Evolutionary conservation across 2,113 vertebrate genomes (phyloP).

Genomic region (Lanius collurio): DNA sequence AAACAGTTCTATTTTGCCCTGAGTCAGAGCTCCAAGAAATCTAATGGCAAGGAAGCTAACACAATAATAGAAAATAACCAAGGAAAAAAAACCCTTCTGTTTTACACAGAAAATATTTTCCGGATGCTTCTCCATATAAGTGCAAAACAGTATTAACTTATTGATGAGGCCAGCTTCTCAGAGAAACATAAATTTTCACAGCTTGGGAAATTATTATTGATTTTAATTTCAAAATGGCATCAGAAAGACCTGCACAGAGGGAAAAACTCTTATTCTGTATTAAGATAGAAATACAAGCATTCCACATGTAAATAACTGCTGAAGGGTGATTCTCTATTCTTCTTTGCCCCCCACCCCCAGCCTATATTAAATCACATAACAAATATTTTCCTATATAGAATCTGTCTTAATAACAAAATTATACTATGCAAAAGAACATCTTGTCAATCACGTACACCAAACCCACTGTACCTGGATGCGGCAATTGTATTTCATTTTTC

Average conservation of each 20-base stretch:
- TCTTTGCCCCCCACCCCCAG: not conserved
- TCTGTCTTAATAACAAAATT: not conserved
- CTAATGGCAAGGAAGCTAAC: not conserved
- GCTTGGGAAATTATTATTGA: not conserved
- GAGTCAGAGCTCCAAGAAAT: not conserved
- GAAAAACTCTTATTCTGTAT: not conserved
- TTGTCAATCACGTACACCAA: not conserved
- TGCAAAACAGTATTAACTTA: not conserved
- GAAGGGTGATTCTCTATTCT: not conserved
- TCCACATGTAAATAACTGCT: not conserved
- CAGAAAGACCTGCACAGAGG: not conserved
- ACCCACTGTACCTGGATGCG: not conserved
- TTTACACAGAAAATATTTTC: not conserved
- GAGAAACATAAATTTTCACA: not conserved
- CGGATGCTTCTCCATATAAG: not conserved
- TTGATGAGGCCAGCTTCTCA: not conserved
- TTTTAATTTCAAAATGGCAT: not conserved
- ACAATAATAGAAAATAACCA: not conserved
- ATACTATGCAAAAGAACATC: not conserved
- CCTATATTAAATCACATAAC: not conserved
- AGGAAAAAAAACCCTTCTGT: accelerated
- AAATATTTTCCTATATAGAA: not conserved
- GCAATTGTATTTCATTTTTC: not conserved
- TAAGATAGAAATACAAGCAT: not conserved
- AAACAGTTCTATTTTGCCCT: accelerated